These are phyloP conservation scores for Dendrolimus kikuchii DNA, from an alignment of 1,140 invertebrate genomes.

Conservation along the genomic window DNA sequence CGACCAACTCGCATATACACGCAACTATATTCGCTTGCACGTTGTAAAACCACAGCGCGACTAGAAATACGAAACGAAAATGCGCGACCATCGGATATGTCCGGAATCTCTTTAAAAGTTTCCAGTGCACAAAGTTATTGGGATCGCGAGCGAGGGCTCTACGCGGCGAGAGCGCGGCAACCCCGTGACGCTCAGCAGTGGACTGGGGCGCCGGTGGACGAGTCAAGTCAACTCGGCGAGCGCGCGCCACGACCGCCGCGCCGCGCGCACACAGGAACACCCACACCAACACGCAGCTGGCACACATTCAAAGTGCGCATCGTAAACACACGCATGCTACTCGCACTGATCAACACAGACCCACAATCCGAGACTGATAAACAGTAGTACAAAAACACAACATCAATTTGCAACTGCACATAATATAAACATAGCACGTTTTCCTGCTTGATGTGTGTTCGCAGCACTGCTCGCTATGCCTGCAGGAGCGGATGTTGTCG, in stretches of 20 bases:
- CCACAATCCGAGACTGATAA: conserved; percentile 49
- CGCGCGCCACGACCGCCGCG: too few species aligned
- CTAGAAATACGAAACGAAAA: conserved; percentile 28
- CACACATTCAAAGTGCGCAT: conserved; percentile 14
- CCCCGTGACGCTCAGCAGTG: conserved; percentile 48
- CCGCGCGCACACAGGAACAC: conserved; percentile 31
- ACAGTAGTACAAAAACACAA: conserved; percentile 49
- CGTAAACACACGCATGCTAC: conserved; percentile 20
- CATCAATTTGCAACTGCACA: conserved; percentile 49
- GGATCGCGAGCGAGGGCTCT: conserved; percentile 49
- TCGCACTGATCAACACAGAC: conserved; percentile 31
- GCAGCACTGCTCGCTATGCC: background rate
- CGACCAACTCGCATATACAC: conserved; percentile 44
- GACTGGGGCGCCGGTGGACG: conserved; percentile 45
- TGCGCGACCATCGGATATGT: conserved; percentile 29
- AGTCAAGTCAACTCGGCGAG: conserved; percentile 14
- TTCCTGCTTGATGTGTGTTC: conserved; percentile 19
- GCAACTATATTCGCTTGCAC: conserved; percentile 37
- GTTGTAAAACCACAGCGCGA: conserved; percentile 25
- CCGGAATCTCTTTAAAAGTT: conserved; percentile 61
- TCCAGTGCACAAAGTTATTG: conserved; percentile 63
- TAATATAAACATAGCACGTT: conserved; percentile 36
- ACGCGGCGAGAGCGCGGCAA: conserved; percentile 45
- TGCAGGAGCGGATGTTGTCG: background rate
- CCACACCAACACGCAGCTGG: conserved; percentile 33